phyloP scores from a whole-genome alignment of 1,140 invertebrate genomes.

The Drosophila chauvacae region DNA sequence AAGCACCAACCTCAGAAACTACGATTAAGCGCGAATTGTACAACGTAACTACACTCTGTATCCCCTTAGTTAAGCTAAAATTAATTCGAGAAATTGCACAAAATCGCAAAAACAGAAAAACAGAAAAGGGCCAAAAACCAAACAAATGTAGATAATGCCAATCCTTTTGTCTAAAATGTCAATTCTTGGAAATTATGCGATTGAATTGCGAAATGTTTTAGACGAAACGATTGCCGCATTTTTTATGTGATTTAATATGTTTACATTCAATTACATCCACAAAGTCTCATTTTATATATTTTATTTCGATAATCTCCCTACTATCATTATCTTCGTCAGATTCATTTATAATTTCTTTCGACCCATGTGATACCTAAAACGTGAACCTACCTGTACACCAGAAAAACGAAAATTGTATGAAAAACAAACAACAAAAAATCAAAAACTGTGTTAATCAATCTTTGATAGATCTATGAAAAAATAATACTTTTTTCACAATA shows the following conservation, averaged over 20 bases:
- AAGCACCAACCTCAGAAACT: slow-evolving; percentile 30
- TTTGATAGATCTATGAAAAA: slow-evolving; percentile 78
- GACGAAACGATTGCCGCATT: slow-evolving; percentile 84
- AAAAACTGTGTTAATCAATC: slow-evolving; percentile 74
- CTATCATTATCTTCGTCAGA: slow-evolving; percentile 52
- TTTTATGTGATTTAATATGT: slow-evolving; percentile 70
- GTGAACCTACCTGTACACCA: slow-evolving; percentile 38
- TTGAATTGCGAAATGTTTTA: slow-evolving; percentile 69
- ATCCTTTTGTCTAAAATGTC: slow-evolving; percentile 84
- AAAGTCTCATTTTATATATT: slow-evolving; percentile 34
- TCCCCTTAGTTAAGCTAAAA: slow-evolving; percentile 82
- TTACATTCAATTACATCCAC: slow-evolving; percentile 29
- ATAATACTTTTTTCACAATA: slow-evolving; percentile 22
- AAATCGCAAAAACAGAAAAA: slow-evolving; percentile 23
- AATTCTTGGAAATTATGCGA: slow-evolving; percentile 67
- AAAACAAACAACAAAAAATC: slow-evolving; percentile 52
- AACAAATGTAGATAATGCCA: slow-evolving; percentile 81
- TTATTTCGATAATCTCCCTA: slow-evolving; percentile 50
- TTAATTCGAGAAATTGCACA: slow-evolving; percentile 46
- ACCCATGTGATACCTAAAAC: slow-evolving; percentile 69
- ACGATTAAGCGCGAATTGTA: slow-evolving; percentile 54
- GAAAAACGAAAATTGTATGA: slow-evolving; percentile 18
- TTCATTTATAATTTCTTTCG: slow-evolving; percentile 57
- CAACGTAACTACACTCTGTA: slow-evolving; percentile 84
- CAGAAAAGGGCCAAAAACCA: slow-evolving; percentile 41